A percentile compares a stretch with the other conserved stretches of the same genome.
phyloP scores from a whole-genome alignment of 2,113 vertebrate species.

The Pontoporia blainvillei region DNA sequence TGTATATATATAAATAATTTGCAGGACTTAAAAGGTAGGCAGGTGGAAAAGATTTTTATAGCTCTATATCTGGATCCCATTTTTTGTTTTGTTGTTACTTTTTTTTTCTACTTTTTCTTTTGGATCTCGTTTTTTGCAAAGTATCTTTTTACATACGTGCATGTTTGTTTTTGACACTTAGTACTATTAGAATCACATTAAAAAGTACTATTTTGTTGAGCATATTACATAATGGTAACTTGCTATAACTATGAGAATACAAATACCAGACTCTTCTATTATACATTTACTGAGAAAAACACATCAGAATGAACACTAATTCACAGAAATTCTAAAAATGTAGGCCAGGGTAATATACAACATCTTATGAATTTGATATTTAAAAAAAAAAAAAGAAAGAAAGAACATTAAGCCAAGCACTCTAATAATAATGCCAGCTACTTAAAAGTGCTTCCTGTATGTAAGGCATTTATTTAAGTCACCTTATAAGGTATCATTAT shows the following conservation, averaged over 20 bases:
- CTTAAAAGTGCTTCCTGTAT: not conserved
- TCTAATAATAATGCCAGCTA: not conserved
- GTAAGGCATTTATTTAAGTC: not conserved
- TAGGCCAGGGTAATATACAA: not conserved
- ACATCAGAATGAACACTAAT: not conserved
- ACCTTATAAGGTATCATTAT: not conserved
- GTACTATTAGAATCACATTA: not conserved
- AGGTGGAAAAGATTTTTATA: not conserved
- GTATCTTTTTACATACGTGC: not conserved
- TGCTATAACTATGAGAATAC: not conserved
- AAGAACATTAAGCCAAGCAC: not conserved
- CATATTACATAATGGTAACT: not conserved
- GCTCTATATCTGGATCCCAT: not conserved
- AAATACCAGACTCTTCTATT: not conserved
- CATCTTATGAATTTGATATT: not conserved
- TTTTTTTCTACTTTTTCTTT: not conserved
- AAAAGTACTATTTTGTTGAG: not conserved
- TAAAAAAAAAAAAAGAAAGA: not conserved
- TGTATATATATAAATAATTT: not conserved
- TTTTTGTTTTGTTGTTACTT: not conserved
- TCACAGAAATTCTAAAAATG: slow-evolving; percentile 4
- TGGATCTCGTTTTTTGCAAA: not conserved
- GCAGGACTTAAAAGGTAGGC: not conserved
- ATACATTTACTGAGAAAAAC: not conserved
- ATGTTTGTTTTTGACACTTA: not conserved